phyloP scores from a whole-genome alignment of 2,888 invertebrate genomes.

The Tiliacea citrago region DNA sequence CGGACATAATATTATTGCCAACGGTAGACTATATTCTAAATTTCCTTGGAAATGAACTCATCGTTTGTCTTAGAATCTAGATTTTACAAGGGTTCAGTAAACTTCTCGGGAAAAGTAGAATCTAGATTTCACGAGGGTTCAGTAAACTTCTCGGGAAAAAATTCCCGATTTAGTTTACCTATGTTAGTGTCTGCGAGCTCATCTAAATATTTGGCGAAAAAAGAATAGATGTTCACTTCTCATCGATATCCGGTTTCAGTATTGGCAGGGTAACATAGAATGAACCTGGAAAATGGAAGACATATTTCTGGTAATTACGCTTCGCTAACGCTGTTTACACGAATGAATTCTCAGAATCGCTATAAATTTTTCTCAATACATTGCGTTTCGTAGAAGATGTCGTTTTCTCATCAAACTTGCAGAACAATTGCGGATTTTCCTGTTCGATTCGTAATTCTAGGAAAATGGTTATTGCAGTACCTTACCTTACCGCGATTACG shows the following conservation, averaged over 20 bases:
- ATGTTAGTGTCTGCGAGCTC: constrained; percentile 22
- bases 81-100: constrained; percentile 37
- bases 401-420: constrained; percentile 22
- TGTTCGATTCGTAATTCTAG: constrained; percentile 31
- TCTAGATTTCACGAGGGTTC: constrained; percentile 38
- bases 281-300: not conserved
- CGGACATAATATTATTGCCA: constrained; percentile 14
- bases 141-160: constrained; percentile 36
- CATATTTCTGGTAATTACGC: constrained; percentile 15
- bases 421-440: constrained; percentile 49
- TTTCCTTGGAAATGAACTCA: constrained; percentile 26
- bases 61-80: constrained; percentile 40
- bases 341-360: constrained; percentile 45
- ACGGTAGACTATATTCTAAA: constrained; percentile 29
- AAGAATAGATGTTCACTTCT: not conserved
- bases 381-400: constrained; percentile 31
- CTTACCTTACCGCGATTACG: not conserved
- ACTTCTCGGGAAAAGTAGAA: constrained; percentile 37
- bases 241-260: not conserved
- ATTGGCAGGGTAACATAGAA: not conserved
- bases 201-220: constrained; percentile 29
- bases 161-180: constrained; percentile 20
- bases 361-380: constrained; percentile 40
- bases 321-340: constrained; percentile 31
- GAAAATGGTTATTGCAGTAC: constrained; percentile 9